Evolutionary conservation across 2,797 vertebrate genomes (phyloP).

Genomic region (Petrocephalus schoutedeni): DNA sequence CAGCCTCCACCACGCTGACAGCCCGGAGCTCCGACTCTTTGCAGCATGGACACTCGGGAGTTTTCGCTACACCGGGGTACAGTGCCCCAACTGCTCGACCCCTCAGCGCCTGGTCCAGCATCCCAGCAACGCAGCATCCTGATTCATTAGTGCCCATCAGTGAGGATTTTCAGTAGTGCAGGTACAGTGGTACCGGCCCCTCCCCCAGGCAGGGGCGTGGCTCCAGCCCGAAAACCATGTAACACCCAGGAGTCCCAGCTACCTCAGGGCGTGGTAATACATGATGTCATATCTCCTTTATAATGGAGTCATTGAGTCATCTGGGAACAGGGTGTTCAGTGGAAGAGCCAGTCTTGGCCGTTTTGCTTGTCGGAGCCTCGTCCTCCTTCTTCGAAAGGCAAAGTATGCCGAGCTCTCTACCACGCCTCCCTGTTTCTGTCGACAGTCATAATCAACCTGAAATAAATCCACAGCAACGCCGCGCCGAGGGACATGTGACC

Average conservation of each 20-base stretch:
- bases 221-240: not conserved
- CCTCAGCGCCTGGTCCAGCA: not conserved
- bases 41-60: not conserved
- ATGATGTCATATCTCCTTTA: conserved; percentile 17
- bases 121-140: not conserved
- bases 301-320: conserved; percentile 9
- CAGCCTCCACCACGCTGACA: not conserved
- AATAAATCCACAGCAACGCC: not conserved
- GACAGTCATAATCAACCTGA: not conserved
- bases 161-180: not conserved
- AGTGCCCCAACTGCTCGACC: not conserved
- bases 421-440: not conserved
- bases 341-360: not conserved
- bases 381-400: not conserved
- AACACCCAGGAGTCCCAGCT: not conserved
- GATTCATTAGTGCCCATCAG: not conserved
- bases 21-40: not conserved
- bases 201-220: not conserved
- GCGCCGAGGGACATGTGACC: not conserved
- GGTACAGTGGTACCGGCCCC: not conserved
- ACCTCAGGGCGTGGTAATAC: not conserved
- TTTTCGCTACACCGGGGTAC: not conserved
- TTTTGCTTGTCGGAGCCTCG: not conserved
- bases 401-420: not conserved
- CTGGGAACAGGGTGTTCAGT: not conserved